Conservation (phyloP, 2,113 vertebrate species). For the Ascaphus truei region DNA sequence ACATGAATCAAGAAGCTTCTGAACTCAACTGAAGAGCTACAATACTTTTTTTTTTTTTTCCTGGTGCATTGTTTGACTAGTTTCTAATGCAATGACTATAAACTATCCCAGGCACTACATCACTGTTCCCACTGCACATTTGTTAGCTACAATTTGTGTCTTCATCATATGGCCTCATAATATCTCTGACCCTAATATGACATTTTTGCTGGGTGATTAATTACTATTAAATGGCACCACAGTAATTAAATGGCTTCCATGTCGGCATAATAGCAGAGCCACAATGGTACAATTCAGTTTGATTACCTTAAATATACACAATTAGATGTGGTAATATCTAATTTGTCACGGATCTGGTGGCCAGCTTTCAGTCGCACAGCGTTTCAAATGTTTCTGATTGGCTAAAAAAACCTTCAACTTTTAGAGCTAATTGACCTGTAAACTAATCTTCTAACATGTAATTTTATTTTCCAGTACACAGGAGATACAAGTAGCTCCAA, state of each 20-base stretch:
- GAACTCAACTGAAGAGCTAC: constrained; percentile 49
- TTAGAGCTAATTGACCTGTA: constrained; percentile 55
- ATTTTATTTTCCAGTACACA: constrained; percentile 68
- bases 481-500: constrained; percentile 61
- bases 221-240: constrained; percentile 60
- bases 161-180: constrained; percentile 56
- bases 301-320: constrained; percentile 73
- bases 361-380: constrained; percentile 58
- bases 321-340: constrained; percentile 71
- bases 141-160: constrained; percentile 61
- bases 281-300: constrained; percentile 71
- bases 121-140: constrained; percentile 48
- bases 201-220: constrained; percentile 70
- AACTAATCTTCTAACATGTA: constrained; percentile 62
- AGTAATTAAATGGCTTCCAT: constrained; percentile 66
- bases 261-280: constrained; percentile 53
- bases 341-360: constrained; percentile 68
- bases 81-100: constrained; percentile 41
- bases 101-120: constrained; percentile 50
- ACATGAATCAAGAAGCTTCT: constrained; percentile 52
- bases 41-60: constrained; percentile 48
- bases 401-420: constrained; percentile 60
- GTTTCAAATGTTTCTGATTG: constrained; percentile 48
- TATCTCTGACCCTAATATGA: constrained; percentile 71
- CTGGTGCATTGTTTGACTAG: constrained; percentile 52